These are phyloP conservation scores for Heliangelus exortis DNA, from an alignment of 2,797 vertebrate genomes.

Conservation along the genomic window DNA sequence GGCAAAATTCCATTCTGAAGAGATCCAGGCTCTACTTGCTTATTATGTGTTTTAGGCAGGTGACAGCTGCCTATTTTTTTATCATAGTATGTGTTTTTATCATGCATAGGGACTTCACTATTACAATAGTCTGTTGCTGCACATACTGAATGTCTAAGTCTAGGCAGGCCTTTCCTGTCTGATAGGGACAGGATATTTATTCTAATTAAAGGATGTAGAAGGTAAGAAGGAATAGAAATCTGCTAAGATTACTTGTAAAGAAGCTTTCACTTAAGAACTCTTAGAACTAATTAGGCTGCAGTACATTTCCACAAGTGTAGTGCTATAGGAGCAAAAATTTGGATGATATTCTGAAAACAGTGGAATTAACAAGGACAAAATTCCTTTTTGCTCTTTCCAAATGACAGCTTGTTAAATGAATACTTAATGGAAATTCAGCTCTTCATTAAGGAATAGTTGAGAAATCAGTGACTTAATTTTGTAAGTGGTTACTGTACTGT, in stretches of 20 bases:
- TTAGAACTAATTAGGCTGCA: constrained; percentile 16
- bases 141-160: background rate
- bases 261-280: constrained; percentile 56
- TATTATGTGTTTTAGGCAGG: background rate
- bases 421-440: background rate
- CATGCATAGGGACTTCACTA: background rate
- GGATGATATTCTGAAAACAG: background rate
- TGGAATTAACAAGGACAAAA: background rate
- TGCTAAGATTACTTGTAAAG: constrained; percentile 58
- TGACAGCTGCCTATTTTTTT: background rate
- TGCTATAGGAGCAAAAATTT: background rate
- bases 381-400: background rate
- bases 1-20: background rate
- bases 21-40: background rate
- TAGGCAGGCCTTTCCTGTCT: constrained; percentile 5
- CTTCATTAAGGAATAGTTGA: background rate
- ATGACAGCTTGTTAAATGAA: background rate
- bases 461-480: background rate
- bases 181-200: constrained; percentile 19
- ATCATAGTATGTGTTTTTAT: background rate
- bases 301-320: background rate
- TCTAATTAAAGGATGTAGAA: constrained; percentile 48
- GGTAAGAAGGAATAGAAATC: constrained; percentile 29
- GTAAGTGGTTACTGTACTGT: background rate
- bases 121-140: background rate